Percentiles rank a stretch among this genome's conserved stretches.
Conservation (phyloP, 2,113 vertebrate genomes). For the Hyperopisus bebe region DNA sequence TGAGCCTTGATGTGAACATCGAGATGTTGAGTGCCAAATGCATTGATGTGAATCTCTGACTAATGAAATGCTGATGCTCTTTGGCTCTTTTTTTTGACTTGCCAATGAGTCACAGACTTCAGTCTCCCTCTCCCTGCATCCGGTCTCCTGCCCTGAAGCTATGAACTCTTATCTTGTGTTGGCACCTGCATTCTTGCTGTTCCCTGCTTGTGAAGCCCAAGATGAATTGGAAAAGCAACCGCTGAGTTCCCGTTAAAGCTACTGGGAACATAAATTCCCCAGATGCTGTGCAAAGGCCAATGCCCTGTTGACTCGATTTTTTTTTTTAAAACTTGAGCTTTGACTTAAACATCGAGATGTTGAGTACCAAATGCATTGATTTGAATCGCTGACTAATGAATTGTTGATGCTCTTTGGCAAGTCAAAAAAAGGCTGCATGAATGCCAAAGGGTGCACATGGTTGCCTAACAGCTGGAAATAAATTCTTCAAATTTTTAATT, state of each 20-base stretch:
- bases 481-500: background rate
- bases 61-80: background rate
- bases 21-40: background rate
- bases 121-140: background rate
- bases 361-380: background rate
- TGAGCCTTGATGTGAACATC: background rate
- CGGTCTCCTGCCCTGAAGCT: background rate
- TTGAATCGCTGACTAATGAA: background rate
- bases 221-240: background rate
- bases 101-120: slow-evolving; percentile 60
- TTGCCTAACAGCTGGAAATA: background rate
- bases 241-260: background rate
- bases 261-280: background rate
- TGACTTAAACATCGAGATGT: too few relatives aligned
- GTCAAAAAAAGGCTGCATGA: background rate
- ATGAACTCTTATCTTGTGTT: background rate
- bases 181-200: background rate
- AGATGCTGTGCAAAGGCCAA: too few relatives aligned
- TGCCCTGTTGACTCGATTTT: too few relatives aligned
- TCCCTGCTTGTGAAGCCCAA: background rate
- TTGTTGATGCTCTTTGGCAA: background rate
- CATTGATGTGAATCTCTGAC: background rate
- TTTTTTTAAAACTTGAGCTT: too few relatives aligned
- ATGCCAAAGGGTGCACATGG: background rate
- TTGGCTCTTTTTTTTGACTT: too few relatives aligned